phyloP scores from a whole-genome alignment of 2,888 invertebrate species.

The Scaeva pyrastri region DNA sequence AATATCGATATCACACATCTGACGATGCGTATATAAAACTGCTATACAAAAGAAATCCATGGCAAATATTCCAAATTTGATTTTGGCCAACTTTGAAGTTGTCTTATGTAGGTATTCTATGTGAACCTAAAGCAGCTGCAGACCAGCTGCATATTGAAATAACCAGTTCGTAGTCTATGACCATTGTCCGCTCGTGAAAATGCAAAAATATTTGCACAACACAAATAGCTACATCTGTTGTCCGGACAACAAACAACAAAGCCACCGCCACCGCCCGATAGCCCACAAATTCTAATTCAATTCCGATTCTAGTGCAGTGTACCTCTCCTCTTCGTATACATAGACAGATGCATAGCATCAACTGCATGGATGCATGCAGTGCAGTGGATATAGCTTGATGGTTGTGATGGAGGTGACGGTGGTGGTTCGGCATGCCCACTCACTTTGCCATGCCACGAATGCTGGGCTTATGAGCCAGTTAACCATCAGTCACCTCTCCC shows the following conservation, averaged over 20 bases:
- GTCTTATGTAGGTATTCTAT: constrained; percentile 13
- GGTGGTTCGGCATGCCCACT: constrained; percentile 47
- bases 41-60: constrained; percentile 25
- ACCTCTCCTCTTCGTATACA: too few species aligned
- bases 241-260: constrained; percentile 44
- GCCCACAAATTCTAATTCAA: constrained; percentile 70
- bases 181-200: constrained; percentile 45
- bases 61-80: constrained; percentile 42
- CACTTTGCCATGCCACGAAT: constrained; percentile 31
- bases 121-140: constrained; percentile 36
- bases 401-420: not conserved
- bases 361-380: not conserved
- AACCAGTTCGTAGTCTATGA: constrained; percentile 46
- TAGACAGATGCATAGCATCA: too few species aligned
- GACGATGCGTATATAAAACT: constrained; percentile 19
- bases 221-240: constrained; percentile 73
- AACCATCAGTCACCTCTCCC: not conserved
- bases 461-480: constrained; percentile 41
- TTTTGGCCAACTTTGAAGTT: constrained; percentile 18
- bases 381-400: constrained; percentile 15
- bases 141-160: constrained; percentile 44
- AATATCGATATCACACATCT: constrained; percentile 48
- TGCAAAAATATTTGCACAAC: constrained; percentile 45
- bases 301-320: constrained; percentile 50
- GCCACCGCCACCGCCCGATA: constrained; percentile 25